These are phyloP conservation scores for Xenotilapia flavipinnis DNA, from an alignment of 2,113 vertebrate species.

Conservation along the genomic window DNA sequence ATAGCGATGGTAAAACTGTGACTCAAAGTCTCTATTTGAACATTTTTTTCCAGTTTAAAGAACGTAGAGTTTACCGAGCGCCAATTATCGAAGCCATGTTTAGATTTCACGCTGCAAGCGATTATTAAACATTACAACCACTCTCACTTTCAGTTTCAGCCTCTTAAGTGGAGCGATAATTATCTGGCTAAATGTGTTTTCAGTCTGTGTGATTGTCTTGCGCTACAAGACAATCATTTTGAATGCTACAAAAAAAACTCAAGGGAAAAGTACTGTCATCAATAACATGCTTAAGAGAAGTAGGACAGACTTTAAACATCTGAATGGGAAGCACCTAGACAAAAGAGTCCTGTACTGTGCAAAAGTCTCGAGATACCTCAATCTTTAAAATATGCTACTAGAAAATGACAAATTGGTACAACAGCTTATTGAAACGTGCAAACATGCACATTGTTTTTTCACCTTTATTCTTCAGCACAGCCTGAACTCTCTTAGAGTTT, in stretches of 20 bases:
- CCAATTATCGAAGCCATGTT: not conserved
- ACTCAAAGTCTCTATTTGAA: not conserved
- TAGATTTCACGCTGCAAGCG: not conserved
- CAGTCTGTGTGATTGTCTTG: not conserved
- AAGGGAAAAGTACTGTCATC: not conserved
- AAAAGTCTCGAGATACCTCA: not conserved
- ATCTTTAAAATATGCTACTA: not conserved
- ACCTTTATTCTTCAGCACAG: not conserved
- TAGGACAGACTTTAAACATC: not conserved
- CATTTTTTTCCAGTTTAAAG: not conserved
- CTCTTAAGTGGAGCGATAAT: not conserved
- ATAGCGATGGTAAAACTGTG: not conserved
- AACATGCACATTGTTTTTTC: not conserved
- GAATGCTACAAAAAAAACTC: not conserved
- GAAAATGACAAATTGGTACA: not conserved
- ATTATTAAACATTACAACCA: not conserved
- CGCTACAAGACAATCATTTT: not conserved
- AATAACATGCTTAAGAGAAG: not conserved
- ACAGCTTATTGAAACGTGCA: not conserved
- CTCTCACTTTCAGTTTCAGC: not conserved
- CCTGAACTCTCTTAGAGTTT: not conserved
- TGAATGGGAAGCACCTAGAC: not conserved
- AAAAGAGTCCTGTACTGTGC: not conserved
- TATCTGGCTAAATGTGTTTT: not conserved
- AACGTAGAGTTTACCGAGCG: not conserved